A percentile compares a stretch with the other conserved stretches of the same genome.
Conservation (phyloP, 1,140 invertebrate genomes). For the Apis laboriosa region DNA sequence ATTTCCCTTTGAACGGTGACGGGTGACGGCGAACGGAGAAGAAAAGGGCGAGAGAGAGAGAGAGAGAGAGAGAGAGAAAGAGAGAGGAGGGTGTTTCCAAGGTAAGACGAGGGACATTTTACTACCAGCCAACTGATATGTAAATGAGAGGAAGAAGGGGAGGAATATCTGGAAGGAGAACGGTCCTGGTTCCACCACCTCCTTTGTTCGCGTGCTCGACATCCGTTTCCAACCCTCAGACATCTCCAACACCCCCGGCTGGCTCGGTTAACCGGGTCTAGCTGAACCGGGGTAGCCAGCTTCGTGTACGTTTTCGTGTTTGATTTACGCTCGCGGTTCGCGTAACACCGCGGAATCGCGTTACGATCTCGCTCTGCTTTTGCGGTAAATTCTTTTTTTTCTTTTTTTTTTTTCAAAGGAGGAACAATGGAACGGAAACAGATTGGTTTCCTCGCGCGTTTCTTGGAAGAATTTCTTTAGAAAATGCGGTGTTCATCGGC, state of each 20-base stretch:
- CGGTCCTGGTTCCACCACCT: not conserved
- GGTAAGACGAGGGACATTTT: constrained; percentile 37
- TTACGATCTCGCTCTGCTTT: not conserved
- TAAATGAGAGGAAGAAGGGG: constrained; percentile 49
- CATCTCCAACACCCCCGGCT: not conserved
- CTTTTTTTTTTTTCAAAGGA: not conserved
- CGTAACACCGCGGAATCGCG: not conserved
- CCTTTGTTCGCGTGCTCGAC: constrained; percentile 31
- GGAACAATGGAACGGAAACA: constrained; percentile 13
- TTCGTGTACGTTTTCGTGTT: not conserved
- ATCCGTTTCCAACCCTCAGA: constrained; percentile 19
- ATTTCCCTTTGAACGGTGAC: not conserved
- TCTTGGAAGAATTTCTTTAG: no score
- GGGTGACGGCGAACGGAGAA: no score
- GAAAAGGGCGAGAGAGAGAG: not conserved
- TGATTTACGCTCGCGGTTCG: constrained; percentile 12
- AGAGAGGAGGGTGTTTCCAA: constrained; percentile 19
- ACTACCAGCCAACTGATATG: constrained; percentile 58
- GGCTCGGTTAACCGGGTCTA: not conserved
- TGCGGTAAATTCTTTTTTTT: not conserved
- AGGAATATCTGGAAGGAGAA: constrained; percentile 16
- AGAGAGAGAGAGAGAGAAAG: not conserved
- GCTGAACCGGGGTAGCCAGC: not conserved
- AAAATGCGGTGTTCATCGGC: no score
- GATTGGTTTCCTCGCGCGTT: constrained; percentile 10